Base-by-base conservation (phyloP, 2,888 invertebrate species). In the Tachina lurida region DNA sequence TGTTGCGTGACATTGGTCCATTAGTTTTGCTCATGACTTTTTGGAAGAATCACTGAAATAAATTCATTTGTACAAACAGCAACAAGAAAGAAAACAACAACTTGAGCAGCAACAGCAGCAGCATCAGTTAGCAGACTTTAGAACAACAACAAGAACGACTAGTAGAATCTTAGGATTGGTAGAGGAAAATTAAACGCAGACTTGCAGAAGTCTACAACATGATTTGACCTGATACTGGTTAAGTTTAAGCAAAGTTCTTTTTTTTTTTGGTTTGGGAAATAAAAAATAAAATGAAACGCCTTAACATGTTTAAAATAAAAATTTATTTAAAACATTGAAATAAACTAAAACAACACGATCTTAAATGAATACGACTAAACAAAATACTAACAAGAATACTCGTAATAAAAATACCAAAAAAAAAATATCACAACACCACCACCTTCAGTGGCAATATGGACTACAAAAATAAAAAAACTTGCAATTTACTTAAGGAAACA, bases 1-100 rank as follows among this genome's bases (percentile, higher is more conserved):
- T 77, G 65, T 89, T 89, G 89, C 90, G 90, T 90, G 90, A 88
- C 89, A 88, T 87, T 86, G 87, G 87, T 89, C 88, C 90, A 90
- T 90, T 90, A 88, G 90, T 90, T 89, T 88, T 89, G 89, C 83
- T 87, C 89, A 89, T 90, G 89, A 88, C 71, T 86, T 76, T 81
- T 71, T 71, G 71, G 47, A 13, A 71, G 65, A 75, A 68, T 78
- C 81, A 65, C 12, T 73, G 17, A 80, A 81, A 65, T 75, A 60
- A 71, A 80, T 84, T 60, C 67, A 81, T 81, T 81, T 52, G 47
- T 56, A 73, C 70, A 70, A 31, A 43, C 58, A 68, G n/a, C 75
- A 75, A 9, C 19, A 49, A 15, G 15, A 13, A 49, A 15, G 1
- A 49, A 49, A 13, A 52, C 73, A 62, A 47, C n/a, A 73, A 39